Evolutionary conservation across 2,888 invertebrate species (phyloP), one percentile per base, ranked within the genome.

Genomic region (Sialis lutaria): DNA sequence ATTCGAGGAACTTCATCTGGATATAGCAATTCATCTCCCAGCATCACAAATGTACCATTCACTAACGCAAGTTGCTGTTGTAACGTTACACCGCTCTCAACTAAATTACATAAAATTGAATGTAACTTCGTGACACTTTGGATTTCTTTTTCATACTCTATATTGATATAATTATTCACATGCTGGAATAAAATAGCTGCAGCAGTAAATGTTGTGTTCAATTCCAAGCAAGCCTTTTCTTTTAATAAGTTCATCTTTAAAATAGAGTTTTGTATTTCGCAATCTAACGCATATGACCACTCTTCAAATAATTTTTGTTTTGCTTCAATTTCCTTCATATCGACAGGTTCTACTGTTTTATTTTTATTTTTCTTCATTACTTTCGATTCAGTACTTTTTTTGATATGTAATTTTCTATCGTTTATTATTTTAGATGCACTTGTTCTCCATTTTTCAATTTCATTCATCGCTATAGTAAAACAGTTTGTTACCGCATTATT

Each of bases 251-350:
- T 62, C 57, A 73, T 55, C 42, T 75, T 67, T 42, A 70, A 55
- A 42, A 59, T 63, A 2, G 67, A 64, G 51, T 79, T 64, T 48
- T 62, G 66, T 55, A 67, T 64, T 63, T 79, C 79, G 30, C 73
- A 76, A 47, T 67, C 65, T 5, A 73, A 58, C 7, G 70, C 75
- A 58, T 68, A 67, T 12, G 63, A 62, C 75, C 77, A 79, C 59
- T 79, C 77, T 30, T 72, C 67, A 10, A 74, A 57, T 53, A 73
- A 40, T 58, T 58, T 58, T 59, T 66, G 56, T 62, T 67, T 46
- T 53, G 55, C 55, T 45, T 59, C 55, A 1, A 60, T 56, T 6
- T 10, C n/a, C 6, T 6, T 32, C 31, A 10, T 31, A 10, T 43
- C 6, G 12, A 31, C 30, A 6, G 12, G 12, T 41, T 41, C 5